These are phyloP conservation scores for Tillus elongatus DNA, from an alignment of 2,888 invertebrate genomes.

Conservation along the genomic window DNA sequence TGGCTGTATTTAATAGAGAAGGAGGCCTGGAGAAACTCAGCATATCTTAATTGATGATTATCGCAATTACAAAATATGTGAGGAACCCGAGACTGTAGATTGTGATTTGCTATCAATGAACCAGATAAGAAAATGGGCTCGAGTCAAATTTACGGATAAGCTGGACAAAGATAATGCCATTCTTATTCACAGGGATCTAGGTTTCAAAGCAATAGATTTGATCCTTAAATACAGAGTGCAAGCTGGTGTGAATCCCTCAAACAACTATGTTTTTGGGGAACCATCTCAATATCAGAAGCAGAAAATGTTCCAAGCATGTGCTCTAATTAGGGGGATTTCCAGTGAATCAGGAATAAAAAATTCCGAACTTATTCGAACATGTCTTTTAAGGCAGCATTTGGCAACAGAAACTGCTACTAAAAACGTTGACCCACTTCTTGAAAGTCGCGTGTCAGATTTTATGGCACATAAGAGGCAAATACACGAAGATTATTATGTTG, in stretches of 20 bases:
- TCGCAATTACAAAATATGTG: neutral
- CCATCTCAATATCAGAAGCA: conserved; percentile 1
- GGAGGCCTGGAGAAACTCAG: conserved; percentile 4
- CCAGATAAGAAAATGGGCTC: too few species aligned
- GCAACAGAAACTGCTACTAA: conserved; percentile 5
- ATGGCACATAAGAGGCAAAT: conserved; percentile 5
- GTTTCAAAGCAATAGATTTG: conserved; percentile 9
- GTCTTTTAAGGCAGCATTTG: conserved; percentile 7
- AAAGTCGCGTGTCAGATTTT: conserved; percentile 2
- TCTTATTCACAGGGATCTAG: conserved; percentile 6
- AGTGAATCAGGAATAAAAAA: conserved; percentile 1
- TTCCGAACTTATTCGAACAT: conserved; percentile 6
- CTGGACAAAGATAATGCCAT: conserved; percentile 7
- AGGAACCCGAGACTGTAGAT: neutral
- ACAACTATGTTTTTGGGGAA: conserved; percentile 7
- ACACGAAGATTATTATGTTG: too few species aligned
- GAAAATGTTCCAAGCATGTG: conserved; percentile 4
- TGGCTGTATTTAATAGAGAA: conserved; percentile 4
- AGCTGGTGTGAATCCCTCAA: conserved; percentile 7
- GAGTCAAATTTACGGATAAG: too few species aligned
- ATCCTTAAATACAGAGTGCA: conserved; percentile 2
- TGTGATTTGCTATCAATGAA: too few species aligned
- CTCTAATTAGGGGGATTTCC: conserved; percentile 4
- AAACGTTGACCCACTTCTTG: neutral
- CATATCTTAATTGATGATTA: conserved; percentile 2